phyloP scores from a whole-genome alignment of 2,113 vertebrate genomes.

The Mesitornis unicolor region DNA sequence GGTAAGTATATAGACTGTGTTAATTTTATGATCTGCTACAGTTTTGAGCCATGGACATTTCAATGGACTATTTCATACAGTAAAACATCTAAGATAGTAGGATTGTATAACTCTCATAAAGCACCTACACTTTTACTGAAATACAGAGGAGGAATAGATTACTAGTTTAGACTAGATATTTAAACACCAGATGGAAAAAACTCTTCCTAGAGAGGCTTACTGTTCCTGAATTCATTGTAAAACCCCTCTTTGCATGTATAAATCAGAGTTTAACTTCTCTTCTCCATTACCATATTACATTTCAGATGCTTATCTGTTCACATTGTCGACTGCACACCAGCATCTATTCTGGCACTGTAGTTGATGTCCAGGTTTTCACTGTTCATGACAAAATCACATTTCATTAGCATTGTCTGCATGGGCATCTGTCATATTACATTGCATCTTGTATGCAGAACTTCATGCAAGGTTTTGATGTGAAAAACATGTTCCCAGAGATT shows the following conservation, averaged over 20 bases:
- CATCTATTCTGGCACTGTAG: not conserved
- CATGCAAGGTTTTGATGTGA: not conserved
- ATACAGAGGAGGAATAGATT: not conserved
- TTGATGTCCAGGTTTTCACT: not conserved
- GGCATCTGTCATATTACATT: not conserved
- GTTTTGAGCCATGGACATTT: not conserved
- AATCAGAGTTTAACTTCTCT: not conserved
- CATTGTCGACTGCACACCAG: not conserved
- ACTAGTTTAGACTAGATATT: not conserved
- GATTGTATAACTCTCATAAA: not conserved
- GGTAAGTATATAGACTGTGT: not conserved
- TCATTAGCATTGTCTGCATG: not conserved
- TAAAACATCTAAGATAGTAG: not conserved
- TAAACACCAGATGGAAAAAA: not conserved
- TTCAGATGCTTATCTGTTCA: not conserved
- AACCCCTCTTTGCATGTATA: not conserved
- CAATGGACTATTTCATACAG: not conserved
- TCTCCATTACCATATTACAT: not conserved
- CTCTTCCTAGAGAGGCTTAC: not conserved
- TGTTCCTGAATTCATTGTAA: not conserved
- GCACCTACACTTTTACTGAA: not conserved
- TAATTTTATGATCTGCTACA: not conserved
- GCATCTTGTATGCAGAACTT: not conserved
- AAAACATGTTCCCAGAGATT: not conserved
- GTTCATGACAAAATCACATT: slow-evolving; percentile 12